Conservation (phyloP, 2,113 vertebrate species). For the Anthoscopus minutus region DNA sequence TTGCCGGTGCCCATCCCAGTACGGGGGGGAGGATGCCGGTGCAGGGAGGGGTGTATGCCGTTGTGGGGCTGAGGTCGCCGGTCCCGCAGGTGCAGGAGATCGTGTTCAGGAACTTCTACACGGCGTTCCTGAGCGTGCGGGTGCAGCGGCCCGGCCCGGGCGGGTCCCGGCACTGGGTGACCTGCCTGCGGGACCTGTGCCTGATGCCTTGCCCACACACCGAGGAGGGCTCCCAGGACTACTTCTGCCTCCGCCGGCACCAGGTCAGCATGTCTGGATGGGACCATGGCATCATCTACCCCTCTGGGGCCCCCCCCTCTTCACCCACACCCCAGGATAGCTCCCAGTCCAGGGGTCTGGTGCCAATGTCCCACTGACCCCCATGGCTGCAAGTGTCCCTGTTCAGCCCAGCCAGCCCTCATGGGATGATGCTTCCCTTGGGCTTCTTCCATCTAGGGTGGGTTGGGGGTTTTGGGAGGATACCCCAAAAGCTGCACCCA, state of each 20-base stretch:
- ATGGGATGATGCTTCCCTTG: rapidly evolving
- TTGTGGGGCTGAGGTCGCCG: neutral
- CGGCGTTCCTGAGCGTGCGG: conserved; percentile 84
- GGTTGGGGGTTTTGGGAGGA: neutral
- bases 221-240: conserved; percentile 86
- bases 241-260: conserved; percentile 79
- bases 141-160: conserved; percentile 65
- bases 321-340: rapidly evolving
- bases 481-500: neutral
- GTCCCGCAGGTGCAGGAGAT: conserved; percentile 71
- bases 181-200: conserved; percentile 76
- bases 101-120: conserved; percentile 91
- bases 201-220: conserved; percentile 90
- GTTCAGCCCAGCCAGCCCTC: neutral
- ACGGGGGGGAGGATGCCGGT: neutral
- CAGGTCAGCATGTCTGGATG: conserved; percentile 65
- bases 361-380: neutral
- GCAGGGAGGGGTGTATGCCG: rapidly evolving
- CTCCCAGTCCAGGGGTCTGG: rapidly evolving
- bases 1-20: neutral
- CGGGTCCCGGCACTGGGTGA: conserved; percentile 74
- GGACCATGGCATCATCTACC: rapidly evolving
- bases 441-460: neutral
- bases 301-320: neutral
- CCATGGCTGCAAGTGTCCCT: rapidly evolving